A percentile compares a stretch with the other conserved stretches of the same genome.
Evolutionary conservation across 2,113 vertebrate species (phyloP).

Genomic region (Heloderma charlesbogerti): DNA sequence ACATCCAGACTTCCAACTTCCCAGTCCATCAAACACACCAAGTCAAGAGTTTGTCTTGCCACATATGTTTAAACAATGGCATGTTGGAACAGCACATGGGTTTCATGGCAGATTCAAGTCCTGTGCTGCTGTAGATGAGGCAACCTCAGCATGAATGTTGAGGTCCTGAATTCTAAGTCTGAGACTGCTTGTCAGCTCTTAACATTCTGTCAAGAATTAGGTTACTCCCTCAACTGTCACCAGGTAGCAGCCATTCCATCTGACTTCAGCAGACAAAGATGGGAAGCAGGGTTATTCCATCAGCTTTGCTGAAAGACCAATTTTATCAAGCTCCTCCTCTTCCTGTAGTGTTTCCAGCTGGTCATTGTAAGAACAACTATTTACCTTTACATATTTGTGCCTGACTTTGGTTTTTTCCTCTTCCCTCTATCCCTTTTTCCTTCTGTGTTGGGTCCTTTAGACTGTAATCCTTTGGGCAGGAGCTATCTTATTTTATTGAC

Average conservation of each 20-base stretch:
- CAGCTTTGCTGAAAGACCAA: background rate
- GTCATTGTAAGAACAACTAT: background rate
- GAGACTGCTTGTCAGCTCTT: background rate
- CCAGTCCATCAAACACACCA: too few relatives aligned
- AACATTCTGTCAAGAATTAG: background rate
- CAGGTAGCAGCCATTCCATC: background rate
- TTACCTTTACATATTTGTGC: background rate
- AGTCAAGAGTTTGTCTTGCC: background rate
- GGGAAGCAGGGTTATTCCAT: background rate
- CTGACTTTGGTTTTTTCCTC: background rate
- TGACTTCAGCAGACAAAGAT: background rate
- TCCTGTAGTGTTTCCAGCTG: background rate
- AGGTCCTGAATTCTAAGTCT: background rate
- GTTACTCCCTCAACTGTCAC: background rate
- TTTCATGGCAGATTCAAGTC: background rate
- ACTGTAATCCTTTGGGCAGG: background rate
- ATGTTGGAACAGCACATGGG: background rate
- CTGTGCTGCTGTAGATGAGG: background rate
- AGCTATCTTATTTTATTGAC: background rate
- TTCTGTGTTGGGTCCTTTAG: background rate
- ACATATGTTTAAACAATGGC: background rate
- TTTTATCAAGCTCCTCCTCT: background rate
- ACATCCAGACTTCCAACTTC: background rate
- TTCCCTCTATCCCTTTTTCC: background rate
- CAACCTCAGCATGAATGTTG: background rate